Evolutionary conservation across 2,797 vertebrate genomes (phyloP), one percentile per base, ranked within the genome.

Genomic region (Enteromius radiatus): DNA sequence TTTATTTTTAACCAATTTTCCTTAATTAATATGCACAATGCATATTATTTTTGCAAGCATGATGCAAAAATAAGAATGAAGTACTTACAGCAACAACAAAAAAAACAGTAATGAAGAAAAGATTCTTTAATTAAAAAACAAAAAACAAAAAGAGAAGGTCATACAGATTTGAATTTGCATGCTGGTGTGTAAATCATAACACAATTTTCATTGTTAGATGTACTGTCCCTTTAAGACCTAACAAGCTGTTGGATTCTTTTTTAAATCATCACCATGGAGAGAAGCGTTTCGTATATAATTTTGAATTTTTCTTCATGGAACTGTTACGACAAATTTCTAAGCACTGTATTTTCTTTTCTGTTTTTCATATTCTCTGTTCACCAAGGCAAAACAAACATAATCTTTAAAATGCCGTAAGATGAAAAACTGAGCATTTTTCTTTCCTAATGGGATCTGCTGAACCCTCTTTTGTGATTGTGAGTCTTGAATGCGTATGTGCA

Each of bases 341-440:
- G 36, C 54, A 47, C 21, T 47, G 69, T 10, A 33, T 74, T 63
- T 59, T 14, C 26, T 49, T 45, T 63, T 33, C 23, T 33, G 36
- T 47, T 15, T 73, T 56, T 49, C 41, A 63, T 36, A 36, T 36
- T 63, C 14, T 63, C 21, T 31, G 41, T 49, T 67, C 45, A 56
- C 64, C n/a, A 52, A 68, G n/a, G 10, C 68, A 63, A 73, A 63
- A 61, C 56, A 73, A 73, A 73, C 68, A 59, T 45, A 68, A 56
- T 70, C 49, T 45, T 45, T 61, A n/a, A 61, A 36, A 71, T 61
- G 78, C 61, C 41, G 71, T 71, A 47, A 80, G 54, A 80, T 21
- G 19, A 6, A 69, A 70, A 80, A 59, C 78, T 15, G 10, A 14
- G 17, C 23, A 41, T 76, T 82, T 82, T 7, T 61, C 19, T 78